A percentile compares a stretch with the other conserved stretches of the same genome.
phyloP scores from a whole-genome alignment of 2,797 vertebrate species.

The Spinibarbus caldwelli region DNA sequence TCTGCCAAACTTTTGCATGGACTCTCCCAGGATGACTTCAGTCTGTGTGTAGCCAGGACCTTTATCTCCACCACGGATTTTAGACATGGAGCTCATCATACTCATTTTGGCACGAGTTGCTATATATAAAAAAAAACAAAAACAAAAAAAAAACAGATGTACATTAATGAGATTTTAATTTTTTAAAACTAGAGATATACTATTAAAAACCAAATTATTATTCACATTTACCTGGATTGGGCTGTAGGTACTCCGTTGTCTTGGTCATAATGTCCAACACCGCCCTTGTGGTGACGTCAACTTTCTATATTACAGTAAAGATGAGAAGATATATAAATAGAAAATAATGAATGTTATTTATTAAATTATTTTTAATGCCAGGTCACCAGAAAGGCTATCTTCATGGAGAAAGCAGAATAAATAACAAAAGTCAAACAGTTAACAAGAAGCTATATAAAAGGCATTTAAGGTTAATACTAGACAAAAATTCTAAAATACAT shows the following conservation, averaged over 20 bases:
- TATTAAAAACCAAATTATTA: background rate
- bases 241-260: slow-evolving; percentile 97
- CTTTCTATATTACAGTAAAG: slow-evolving; percentile 78
- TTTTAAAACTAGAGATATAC: background rate
- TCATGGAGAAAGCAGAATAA: background rate
- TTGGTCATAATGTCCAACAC: slow-evolving; percentile 97
- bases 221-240: slow-evolving; percentile 88
- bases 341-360: background rate
- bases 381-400: background rate
- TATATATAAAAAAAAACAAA: slow-evolving; percentile 60
- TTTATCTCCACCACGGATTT: slow-evolving; percentile 96
- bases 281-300: slow-evolving; percentile 91
- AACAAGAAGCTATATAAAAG: too few species aligned
- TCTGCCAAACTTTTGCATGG: slow-evolving; percentile 93
- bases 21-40: slow-evolving; percentile 89
- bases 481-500: background rate
- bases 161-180: background rate
- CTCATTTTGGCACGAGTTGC: slow-evolving; percentile 98
- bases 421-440: background rate
- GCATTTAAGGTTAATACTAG: background rate
- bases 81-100: slow-evolving; percentile 99
- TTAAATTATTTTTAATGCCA: background rate
- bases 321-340: background rate
- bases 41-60: slow-evolving; percentile 96
- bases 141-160: too few species aligned